These are phyloP conservation scores for Gadopsis marmoratus DNA, from an alignment of 2,797 vertebrate genomes.

Conservation along the genomic window DNA sequence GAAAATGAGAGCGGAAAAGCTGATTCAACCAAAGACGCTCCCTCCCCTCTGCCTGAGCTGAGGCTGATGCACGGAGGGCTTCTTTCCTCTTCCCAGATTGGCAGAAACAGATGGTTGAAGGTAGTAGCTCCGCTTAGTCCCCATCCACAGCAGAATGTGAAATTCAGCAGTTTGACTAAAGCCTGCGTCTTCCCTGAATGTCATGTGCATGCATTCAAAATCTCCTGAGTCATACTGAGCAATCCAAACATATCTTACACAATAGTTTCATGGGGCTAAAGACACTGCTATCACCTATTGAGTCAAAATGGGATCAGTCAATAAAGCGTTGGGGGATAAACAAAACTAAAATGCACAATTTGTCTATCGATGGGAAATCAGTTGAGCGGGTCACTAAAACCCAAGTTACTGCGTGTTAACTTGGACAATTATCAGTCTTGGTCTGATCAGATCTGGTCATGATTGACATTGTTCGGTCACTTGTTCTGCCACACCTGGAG, in stretches of 20 bases:
- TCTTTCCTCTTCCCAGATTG: constrained; percentile 39
- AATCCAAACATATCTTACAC: constrained; percentile 9
- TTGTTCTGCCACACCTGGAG: too few relatives aligned
- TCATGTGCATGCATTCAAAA: constrained; percentile 31
- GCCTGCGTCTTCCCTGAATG: constrained; percentile 19
- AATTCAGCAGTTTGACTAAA: constrained; percentile 63
- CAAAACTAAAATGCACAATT: not conserved
- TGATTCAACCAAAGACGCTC: constrained; percentile 65
- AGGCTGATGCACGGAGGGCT: constrained; percentile 33
- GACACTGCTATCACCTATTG: not conserved
- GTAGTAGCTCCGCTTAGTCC: constrained; percentile 33
- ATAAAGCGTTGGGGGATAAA: not conserved
- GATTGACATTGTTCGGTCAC: not conserved
- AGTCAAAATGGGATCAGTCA: constrained; percentile 3
- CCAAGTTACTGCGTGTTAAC: not conserved
- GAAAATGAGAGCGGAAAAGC: constrained; percentile 62
- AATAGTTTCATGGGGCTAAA: constrained; percentile 15
- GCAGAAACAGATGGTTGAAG: constrained; percentile 54
- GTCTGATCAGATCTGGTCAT: not conserved
- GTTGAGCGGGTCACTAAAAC: not conserved
- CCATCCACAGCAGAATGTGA: constrained; percentile 44
- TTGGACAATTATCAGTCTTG: not conserved
- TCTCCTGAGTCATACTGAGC: constrained; percentile 30
- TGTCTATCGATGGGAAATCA: not conserved
- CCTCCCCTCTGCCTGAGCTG: constrained; percentile 38